Conservation (phyloP, 1,140 invertebrate species). For the Diorhabda elongata region DNA sequence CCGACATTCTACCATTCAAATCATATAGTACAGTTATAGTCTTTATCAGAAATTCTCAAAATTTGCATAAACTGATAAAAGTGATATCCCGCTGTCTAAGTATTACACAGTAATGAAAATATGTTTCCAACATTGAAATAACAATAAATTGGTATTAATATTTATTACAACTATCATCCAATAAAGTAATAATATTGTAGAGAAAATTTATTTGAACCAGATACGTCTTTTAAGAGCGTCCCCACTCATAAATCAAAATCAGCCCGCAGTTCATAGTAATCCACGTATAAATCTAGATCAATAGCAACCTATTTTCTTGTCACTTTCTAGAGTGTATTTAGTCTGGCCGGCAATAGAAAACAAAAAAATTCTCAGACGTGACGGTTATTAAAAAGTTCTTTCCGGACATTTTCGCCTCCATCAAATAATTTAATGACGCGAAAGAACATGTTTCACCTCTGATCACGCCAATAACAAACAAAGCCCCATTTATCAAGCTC, state of each 20-base stretch:
- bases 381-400: not conserved
- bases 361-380: not conserved
- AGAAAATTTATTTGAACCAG: too few relatives aligned
- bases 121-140: too few relatives aligned
- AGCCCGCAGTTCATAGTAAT: not conserved
- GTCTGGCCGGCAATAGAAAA: not conserved
- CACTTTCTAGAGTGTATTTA: not conserved
- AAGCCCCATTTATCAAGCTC: not conserved
- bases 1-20: too few relatives aligned
- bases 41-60: too few relatives aligned
- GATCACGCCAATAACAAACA: not conserved
- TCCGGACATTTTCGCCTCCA: not conserved
- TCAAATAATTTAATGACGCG: constrained; percentile 2
- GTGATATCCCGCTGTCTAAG: too few relatives aligned
- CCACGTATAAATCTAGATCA: not conserved
- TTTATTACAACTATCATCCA: too few relatives aligned
- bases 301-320: constrained; percentile 1
- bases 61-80: too few relatives aligned
- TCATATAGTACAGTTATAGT: too few relatives aligned
- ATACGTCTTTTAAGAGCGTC: too few relatives aligned
- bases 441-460: constrained; percentile 2
- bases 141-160: too few relatives aligned
- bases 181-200: too few relatives aligned
- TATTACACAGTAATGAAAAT: too few relatives aligned
- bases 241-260: not conserved